These are phyloP conservation scores for Paramormyrops kingsleyae DNA, from an alignment of 2,113 vertebrate genomes.

Conservation along the genomic window DNA sequence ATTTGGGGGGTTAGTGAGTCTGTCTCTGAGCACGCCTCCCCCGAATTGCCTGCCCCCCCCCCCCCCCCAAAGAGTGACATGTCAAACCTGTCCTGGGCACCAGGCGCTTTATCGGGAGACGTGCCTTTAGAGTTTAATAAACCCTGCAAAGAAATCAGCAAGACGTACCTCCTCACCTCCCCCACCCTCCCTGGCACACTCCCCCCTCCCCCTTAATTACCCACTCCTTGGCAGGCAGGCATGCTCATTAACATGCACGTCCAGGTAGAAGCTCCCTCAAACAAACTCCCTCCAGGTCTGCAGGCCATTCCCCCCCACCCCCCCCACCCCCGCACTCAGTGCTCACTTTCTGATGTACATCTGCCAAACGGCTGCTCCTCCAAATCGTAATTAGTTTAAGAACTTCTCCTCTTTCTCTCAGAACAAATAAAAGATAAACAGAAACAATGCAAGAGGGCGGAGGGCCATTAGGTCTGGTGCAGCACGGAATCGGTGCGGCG, in stretches of 20 bases:
- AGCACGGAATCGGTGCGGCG: neutral
- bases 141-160: neutral
- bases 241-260: slow-evolving; percentile 21
- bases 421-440: slow-evolving; percentile 22
- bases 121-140: slow-evolving; percentile 27
- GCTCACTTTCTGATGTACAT: slow-evolving; percentile 9
- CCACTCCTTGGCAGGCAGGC: slow-evolving; percentile 8
- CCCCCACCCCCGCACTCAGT: neutral
- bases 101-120: slow-evolving; percentile 21
- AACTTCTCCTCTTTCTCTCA: slow-evolving; percentile 16
- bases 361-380: slow-evolving; percentile 13
- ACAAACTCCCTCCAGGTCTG: slow-evolving; percentile 16
- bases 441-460: neutral
- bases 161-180: neutral
- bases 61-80: neutral
- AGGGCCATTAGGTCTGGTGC: neutral
- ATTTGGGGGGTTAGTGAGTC: slow-evolving; percentile 3
- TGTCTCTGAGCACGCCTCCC: neutral
- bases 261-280: slow-evolving; percentile 18
- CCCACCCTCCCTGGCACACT: neutral
- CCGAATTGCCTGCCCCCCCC: neutral
- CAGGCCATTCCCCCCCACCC: slow-evolving; percentile 18
- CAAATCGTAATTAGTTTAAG: slow-evolving; percentile 22
- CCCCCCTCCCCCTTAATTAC: slow-evolving; percentile 17
- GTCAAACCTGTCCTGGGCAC: neutral